A percentile compares a stretch with the other conserved stretches of the same genome.
Conservation (phyloP, 2,113 vertebrate genomes). For the Peromyscus californicus region DNA sequence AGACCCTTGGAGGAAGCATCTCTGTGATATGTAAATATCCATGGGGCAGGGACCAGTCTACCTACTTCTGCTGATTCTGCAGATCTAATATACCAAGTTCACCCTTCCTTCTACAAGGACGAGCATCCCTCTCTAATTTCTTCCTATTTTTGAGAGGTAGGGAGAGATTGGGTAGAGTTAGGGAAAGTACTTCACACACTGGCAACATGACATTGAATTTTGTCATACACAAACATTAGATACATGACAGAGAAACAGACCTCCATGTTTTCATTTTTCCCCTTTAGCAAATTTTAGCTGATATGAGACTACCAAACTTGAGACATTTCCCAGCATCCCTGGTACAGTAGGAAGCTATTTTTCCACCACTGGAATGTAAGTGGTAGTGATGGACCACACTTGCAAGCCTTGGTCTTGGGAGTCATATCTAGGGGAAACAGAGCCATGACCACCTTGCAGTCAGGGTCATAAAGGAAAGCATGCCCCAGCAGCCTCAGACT, state of each 20-base stretch:
- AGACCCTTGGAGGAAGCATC: neutral
- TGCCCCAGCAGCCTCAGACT: neutral
- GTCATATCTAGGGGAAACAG: neutral
- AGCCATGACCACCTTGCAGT: neutral
- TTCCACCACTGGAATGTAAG: neutral
- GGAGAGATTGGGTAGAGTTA: neutral
- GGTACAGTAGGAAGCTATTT: neutral
- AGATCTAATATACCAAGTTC: slow-evolving; percentile 31
- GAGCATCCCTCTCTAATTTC: slow-evolving; percentile 34
- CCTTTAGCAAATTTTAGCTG: slow-evolving; percentile 51
- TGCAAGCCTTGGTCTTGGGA: neutral
- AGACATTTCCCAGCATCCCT: slow-evolving; percentile 22
- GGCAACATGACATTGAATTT: slow-evolving; percentile 29
- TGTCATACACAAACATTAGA: slow-evolving; percentile 40
- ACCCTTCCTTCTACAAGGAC: slow-evolving; percentile 26
- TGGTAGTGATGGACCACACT: neutral
- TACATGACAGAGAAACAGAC: neutral
- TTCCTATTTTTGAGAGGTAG: slow-evolving; percentile 46
- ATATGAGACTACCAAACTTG: neutral
- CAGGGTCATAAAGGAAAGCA: neutral
- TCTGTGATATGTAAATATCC: slow-evolving; percentile 23
- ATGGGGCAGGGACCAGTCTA: slow-evolving; percentile 7
- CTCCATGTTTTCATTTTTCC: slow-evolving; percentile 3
- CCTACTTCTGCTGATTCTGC: slow-evolving; percentile 48
- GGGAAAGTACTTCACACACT: neutral